Evolutionary conservation across 2,888 invertebrate genomes (phyloP).

Genomic region (Parnassius glacialis): DNA sequence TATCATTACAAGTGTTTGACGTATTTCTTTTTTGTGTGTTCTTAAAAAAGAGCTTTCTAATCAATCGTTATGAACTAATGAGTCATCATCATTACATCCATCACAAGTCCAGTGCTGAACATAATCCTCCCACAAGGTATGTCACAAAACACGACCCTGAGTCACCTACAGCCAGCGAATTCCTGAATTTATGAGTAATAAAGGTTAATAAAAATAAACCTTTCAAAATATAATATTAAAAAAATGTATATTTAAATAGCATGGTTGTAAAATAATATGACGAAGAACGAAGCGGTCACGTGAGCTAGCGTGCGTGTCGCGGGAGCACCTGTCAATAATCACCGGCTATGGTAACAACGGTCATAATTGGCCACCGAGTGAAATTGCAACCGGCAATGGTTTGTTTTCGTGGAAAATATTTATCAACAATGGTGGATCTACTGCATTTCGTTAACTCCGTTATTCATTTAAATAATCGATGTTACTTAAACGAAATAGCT

Average conservation of each 20-base stretch:
- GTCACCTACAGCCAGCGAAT: too few relatives aligned
- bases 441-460: constrained; percentile 4
- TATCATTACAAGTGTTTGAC: too few relatives aligned
- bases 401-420: constrained; percentile 30
- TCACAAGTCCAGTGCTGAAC: too few relatives aligned
- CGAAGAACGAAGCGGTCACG: constrained; percentile 47
- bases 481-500: not conserved
- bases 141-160: too few relatives aligned
- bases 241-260: constrained; percentile 52
- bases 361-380: constrained; percentile 52
- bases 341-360: constrained; percentile 48
- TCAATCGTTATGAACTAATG: too few relatives aligned
- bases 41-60: too few relatives aligned
- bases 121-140: too few relatives aligned
- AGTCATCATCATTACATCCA: too few relatives aligned
- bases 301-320: constrained; percentile 59
- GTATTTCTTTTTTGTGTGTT: too few relatives aligned
- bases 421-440: constrained; percentile 19
- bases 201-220: not conserved
- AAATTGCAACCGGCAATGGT: constrained; percentile 44
- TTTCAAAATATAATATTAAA: constrained; percentile 29
- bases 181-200: too few relatives aligned
- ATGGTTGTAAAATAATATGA: constrained; percentile 42
- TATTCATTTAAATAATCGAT: constrained; percentile 13
- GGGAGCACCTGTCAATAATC: constrained; percentile 62